Evolutionary conservation across 2,797 vertebrate species (phyloP), one percentile per base, ranked within the genome.

Genomic region (Carapus acus): DNA sequence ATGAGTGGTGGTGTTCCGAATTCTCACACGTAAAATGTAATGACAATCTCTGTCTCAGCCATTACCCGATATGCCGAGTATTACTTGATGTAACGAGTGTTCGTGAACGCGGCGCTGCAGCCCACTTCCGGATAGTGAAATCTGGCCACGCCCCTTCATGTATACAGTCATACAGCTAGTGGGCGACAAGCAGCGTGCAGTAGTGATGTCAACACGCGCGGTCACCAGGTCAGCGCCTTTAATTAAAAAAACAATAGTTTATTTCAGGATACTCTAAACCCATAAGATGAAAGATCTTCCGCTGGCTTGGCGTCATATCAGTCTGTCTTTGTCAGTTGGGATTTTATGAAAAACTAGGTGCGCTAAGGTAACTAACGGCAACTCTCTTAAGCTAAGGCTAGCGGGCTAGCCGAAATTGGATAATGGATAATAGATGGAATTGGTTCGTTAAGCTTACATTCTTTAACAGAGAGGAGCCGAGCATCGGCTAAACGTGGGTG

Each of bases 171-270:
- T 39, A 45, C 6, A 6, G 19, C 3, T 7, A 14, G 62, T 34
- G 57, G 58, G 68, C n/a, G 66, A 56, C 2, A 50, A 61, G 15
- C 62, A 38, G 71, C 74, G 68, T 73, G 74, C 20, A 63, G 62
- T 62, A 6, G 65, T 48, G 70, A 79, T 80, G 82, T 79, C 79
- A 83, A 77, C 76, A 78, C 68, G 69, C 39, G 21, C 45, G 76
- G 67, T 69, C 65, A 76, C 66, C 76, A 69, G 71, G 71, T 81
- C 79, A 80, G 60, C 48, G 2, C 18, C 6, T 27, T 38, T 7
- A 31, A 34, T 37, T n/a, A n/a, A n/a, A n/a, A n/a, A n/a, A 12
- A 19, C 39, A 7, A 24, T 13, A 18, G 9, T 43, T 8, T 16
- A 1, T 45, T 2, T 2, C n/a, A 1, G 17, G n/a, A 29, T 16